Conservation (phyloP, 2,797 vertebrate species). For the Characodon lateralis region DNA sequence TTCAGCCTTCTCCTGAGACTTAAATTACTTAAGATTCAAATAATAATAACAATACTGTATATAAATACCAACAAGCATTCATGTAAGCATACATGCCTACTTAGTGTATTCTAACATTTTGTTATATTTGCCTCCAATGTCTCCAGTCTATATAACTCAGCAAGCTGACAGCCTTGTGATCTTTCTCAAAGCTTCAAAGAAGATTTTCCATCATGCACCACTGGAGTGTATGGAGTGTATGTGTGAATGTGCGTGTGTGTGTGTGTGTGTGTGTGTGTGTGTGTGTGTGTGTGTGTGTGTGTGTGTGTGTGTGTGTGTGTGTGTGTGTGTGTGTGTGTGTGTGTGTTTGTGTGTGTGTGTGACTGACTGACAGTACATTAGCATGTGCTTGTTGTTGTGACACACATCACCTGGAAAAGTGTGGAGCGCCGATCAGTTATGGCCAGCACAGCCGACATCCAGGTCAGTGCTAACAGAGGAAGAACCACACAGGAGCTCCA, state of each 20-base stretch:
- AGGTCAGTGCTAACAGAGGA: conserved; percentile 96
- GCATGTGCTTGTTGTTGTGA: conserved; percentile 18
- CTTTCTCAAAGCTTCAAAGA: not conserved
- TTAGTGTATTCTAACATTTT: no score
- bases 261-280: not conserved
- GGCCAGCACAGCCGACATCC: conserved; percentile 98
- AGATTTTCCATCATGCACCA: not conserved
- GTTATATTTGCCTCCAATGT: not conserved
- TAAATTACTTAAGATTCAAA: no score
- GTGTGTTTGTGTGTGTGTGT: not conserved
- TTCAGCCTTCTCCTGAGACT: no score
- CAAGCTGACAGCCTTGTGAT: not conserved
- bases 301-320: not conserved
- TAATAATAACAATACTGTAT: no score
- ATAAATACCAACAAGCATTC: no score
- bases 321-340: not conserved
- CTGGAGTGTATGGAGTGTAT: not conserved
- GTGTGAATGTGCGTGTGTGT: no score
- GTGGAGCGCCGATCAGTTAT: conserved; percentile 98
- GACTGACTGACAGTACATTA: not conserved
- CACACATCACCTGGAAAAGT: conserved; percentile 90
- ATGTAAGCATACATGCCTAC: no score
- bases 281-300: not conserved
- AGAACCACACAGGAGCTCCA: conserved; percentile 99
- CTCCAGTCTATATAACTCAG: not conserved